A percentile compares a stretch with the other conserved stretches of the same genome.
Conservation (phyloP, 2,888 invertebrate genomes). For the Drosophila koepferae region DNA sequence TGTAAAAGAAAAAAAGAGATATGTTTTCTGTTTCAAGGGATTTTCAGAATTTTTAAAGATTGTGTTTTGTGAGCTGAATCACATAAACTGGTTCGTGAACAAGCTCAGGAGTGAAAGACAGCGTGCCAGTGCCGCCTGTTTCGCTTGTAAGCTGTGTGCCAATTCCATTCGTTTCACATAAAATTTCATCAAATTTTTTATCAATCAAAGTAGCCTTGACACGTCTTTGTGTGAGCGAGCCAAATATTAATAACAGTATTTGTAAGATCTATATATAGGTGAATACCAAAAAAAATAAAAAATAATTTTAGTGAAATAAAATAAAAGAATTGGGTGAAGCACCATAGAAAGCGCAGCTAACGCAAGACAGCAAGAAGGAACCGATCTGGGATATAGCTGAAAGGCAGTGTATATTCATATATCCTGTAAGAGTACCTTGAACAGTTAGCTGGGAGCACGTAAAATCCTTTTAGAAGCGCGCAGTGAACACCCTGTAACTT, state of each 20-base stretch:
- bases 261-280: not conserved
- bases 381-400: no score
- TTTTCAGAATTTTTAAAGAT: no score
- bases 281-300: not conserved
- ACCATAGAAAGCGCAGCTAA: not conserved
- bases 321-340: not conserved
- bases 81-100: no score
- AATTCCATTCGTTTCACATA: not conserved
- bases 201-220: not conserved
- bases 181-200: not conserved
- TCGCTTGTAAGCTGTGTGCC: not conserved
- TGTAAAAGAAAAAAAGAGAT: no score
- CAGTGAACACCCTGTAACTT: not conserved
- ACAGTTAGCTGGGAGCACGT: no score
- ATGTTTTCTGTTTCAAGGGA: no score
- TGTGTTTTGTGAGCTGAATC: no score
- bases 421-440: no score
- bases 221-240: no score
- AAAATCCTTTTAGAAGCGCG: no score
- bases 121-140: not conserved
- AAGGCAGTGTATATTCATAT: no score
- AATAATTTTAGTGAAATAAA: not conserved
- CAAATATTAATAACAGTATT: not conserved
- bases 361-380: no score
- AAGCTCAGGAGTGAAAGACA: not conserved